Percentiles rank a stretch among this genome's conserved stretches.
phyloP scores from a whole-genome alignment of 2,797 vertebrate genomes.

The Eremophila alpestris region DNA sequence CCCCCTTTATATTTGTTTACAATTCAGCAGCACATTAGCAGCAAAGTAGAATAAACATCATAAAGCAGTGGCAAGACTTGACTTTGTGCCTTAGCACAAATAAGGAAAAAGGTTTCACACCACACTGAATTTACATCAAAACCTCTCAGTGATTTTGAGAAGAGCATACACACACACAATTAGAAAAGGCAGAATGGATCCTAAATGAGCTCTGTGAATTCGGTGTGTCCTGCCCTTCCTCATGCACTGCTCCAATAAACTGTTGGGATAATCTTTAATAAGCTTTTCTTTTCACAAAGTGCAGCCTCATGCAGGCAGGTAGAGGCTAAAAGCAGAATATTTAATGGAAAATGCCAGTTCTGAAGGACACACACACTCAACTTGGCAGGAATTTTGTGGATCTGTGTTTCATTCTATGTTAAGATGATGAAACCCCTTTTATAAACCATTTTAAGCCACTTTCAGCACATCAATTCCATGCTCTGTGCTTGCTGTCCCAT shows the following conservation, averaged over 20 bases:
- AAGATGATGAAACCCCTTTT: not conserved
- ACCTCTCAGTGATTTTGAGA: not conserved
- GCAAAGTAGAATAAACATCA: conserved; percentile 3
- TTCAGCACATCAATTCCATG: not conserved
- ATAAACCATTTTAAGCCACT: not conserved
- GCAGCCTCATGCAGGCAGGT: not conserved
- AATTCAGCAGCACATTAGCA: not conserved
- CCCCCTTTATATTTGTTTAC: not conserved
- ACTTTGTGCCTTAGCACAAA: not conserved
- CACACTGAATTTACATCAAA: not conserved
- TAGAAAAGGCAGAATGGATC: not conserved
- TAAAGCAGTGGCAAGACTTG: not conserved
- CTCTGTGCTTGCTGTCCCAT: not conserved
- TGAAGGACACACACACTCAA: not conserved
- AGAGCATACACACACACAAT: not conserved
- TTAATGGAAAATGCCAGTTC: not conserved
- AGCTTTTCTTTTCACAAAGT: not conserved
- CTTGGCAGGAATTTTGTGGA: not conserved
- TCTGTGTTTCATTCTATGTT: not conserved
- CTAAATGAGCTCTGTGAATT: not conserved
- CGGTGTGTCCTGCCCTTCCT: not conserved
- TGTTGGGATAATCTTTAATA: not conserved
- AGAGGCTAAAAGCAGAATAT: not conserved
- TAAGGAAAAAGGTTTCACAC: not conserved
- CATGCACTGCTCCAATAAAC: not conserved